Percentiles rank a stretch among this genome's conserved stretches.
Conservation (phyloP, 2,797 vertebrate species). For the Mallotus villosus region DNA sequence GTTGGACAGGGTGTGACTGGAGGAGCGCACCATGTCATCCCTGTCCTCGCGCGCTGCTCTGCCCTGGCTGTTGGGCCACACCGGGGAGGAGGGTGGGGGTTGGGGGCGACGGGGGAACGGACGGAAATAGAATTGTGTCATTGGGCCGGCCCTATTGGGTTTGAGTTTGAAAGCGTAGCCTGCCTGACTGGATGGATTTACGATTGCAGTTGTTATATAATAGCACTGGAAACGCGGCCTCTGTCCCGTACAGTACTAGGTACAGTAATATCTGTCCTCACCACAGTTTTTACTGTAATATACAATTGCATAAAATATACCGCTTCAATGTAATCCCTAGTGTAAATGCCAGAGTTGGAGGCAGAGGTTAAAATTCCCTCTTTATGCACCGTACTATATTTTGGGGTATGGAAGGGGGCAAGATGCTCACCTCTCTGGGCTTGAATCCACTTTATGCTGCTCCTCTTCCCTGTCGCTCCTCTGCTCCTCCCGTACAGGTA, state of each 20-base stretch:
- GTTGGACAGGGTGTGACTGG: conserved; percentile 76
- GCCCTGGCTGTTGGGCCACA: conserved; percentile 68
- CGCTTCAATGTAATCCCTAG: no score
- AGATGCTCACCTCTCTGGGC: conserved; percentile 61
- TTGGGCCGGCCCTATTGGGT: no score
- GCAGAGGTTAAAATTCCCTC: no score
- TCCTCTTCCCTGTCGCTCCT: conserved; percentile 18
- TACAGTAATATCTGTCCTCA: no score
- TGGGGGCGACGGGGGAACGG: no score
- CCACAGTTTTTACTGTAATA: no score
- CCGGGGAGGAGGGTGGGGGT: conserved; percentile 2
- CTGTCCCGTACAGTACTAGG: background rate
- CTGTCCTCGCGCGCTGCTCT: conserved; percentile 74
- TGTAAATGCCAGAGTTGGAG: no score
- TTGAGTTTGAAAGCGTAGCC: background rate
- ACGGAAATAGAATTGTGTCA: conserved; percentile 2
- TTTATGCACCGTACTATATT: background rate
- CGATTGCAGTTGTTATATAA: background rate
- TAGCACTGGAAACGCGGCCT: no score
- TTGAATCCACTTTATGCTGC: conserved; percentile 36
- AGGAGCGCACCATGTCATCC: conserved; percentile 79
- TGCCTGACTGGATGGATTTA: background rate
- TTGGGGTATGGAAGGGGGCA: background rate
- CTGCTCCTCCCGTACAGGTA: conserved; percentile 50
- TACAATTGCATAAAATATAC: no score